Conservation (phyloP, 2,797 vertebrate species). For the Loriculus beryllinus region DNA sequence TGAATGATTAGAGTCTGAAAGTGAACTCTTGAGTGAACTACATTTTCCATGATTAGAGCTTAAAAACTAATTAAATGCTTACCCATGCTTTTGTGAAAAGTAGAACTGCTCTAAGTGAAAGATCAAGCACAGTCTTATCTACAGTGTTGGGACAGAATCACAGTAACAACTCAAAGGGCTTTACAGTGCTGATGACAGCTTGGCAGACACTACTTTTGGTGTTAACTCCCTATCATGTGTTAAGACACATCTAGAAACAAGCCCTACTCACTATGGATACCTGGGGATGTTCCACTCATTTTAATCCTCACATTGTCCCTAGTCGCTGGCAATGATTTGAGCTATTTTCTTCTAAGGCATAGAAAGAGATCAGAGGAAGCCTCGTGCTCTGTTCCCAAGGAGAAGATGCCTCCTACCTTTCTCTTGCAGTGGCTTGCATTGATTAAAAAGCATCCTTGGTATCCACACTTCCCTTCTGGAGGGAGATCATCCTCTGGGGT, state of each 20-base stretch:
- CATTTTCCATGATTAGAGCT: slow-evolving; percentile 33
- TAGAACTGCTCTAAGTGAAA: not conserved
- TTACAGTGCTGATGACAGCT: not conserved
- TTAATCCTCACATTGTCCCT: not conserved
- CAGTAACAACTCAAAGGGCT: not conserved
- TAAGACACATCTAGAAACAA: not conserved
- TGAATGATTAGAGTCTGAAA: slow-evolving; percentile 1
- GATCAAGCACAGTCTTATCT: not conserved
- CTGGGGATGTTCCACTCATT: not conserved
- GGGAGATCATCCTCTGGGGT: not conserved
- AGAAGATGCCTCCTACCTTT: not conserved
- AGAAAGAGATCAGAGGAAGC: not conserved
- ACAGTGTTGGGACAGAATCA: not conserved
- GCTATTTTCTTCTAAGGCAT: not conserved
- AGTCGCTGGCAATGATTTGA: not conserved
- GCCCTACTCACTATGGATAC: not conserved
- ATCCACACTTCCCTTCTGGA: not conserved
- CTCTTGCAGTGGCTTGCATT: not conserved
- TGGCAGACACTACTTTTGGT: not conserved
- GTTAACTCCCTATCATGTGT: not conserved
- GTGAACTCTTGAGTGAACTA: not conserved
- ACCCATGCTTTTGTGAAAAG: not conserved
- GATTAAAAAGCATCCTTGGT: not conserved
- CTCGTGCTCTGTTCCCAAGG: not conserved
- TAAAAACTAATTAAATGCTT: slow-evolving; percentile 45